phyloP scores from a whole-genome alignment of 2,113 vertebrate species.

The Thryonomys swinderianus region DNA sequence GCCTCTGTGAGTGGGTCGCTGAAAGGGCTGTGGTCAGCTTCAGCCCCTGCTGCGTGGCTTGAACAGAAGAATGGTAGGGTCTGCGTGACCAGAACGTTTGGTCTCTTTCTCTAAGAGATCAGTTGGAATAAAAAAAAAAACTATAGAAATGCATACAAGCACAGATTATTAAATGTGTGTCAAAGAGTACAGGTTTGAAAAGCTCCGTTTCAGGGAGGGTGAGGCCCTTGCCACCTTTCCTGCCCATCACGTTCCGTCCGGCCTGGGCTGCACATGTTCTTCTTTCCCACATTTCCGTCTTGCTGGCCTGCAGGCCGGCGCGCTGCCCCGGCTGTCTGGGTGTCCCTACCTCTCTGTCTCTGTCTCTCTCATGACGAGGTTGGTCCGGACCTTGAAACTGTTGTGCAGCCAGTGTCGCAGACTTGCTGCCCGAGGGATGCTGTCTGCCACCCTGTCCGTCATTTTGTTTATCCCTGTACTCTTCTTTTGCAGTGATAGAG shows the following conservation, averaged over 20 bases:
- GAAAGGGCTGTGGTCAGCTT: background rate
- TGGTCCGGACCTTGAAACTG: background rate
- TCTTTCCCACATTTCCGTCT: background rate
- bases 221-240: background rate
- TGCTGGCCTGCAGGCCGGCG: background rate
- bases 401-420: background rate
- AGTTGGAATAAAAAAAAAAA: constrained; percentile 42
- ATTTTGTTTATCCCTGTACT: background rate
- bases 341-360: background rate
- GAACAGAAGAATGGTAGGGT: constrained; percentile 21
- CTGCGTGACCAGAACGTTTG: background rate
- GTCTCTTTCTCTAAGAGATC: constrained; percentile 20
- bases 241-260: background rate
- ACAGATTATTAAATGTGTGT: constrained; percentile 25
- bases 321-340: background rate
- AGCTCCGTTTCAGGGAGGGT: background rate
- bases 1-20: background rate
- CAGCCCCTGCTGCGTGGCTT: background rate
- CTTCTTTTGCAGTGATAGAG: no score
- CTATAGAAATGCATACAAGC: background rate
- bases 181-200: background rate
- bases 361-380: background rate
- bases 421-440: background rate
- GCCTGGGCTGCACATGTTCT: background rate
- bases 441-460: background rate